Conservation (phyloP, 1,140 invertebrate species). For the Lutraria rhynchaena region DNA sequence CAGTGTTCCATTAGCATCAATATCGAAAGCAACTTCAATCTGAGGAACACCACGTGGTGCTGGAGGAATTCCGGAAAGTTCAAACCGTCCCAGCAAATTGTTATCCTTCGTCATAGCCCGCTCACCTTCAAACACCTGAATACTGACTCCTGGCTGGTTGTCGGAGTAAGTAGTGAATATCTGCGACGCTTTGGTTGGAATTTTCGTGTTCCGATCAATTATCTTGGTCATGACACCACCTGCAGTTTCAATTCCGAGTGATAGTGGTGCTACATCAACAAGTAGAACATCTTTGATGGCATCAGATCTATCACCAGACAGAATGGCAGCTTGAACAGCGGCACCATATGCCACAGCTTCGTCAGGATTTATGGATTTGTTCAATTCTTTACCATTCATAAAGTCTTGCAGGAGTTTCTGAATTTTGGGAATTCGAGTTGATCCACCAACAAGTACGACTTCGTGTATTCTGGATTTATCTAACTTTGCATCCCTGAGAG, state of each 20-base stretch:
- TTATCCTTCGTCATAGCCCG: conserved; percentile 91
- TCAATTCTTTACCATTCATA: conserved; percentile 94
- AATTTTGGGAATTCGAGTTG: conserved; percentile 98
- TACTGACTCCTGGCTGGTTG: conserved; percentile 90
- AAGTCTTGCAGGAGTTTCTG: conserved; percentile 97
- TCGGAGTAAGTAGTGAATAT: conserved; percentile 81
- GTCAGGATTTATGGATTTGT: too few relatives aligned
- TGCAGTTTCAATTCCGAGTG: conserved; percentile 84
- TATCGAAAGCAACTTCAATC: conserved; percentile 86
- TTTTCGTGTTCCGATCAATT: conserved; percentile 76
- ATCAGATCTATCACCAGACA: too few relatives aligned
- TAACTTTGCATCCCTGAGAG: too few relatives aligned
- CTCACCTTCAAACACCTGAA: too few relatives aligned
- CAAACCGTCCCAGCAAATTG: conserved; percentile 84
- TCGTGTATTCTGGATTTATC: conserved; percentile 97
- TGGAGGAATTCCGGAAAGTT: conserved; percentile 94
- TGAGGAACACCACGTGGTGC: conserved; percentile 95
- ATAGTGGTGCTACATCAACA: conserved; percentile 79
- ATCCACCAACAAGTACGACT: conserved; percentile 98
- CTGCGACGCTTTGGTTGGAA: conserved; percentile 78
- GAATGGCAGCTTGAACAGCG: conserved; percentile 68
- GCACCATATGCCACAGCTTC: conserved; percentile 78
- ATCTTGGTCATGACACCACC: conserved; percentile 86
- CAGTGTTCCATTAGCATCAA: too few relatives aligned
- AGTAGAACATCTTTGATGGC: conserved; percentile 78